Evolutionary conservation across 2,113 vertebrate genomes (phyloP), one percentile per base, ranked within the genome.

Genomic region (Carassius gibelio): DNA sequence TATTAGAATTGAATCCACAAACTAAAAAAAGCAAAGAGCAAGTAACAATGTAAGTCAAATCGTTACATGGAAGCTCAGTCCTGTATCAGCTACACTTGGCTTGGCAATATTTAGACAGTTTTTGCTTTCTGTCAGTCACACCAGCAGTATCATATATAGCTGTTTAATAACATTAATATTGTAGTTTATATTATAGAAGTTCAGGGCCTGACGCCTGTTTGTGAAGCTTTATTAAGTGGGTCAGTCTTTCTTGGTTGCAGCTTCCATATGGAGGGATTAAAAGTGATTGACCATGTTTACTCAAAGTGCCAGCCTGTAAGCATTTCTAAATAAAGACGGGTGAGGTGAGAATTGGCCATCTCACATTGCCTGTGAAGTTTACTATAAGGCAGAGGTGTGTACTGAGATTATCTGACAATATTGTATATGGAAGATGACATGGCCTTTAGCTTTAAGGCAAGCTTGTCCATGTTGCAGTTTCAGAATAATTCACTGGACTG

Each of bases 251-350:
- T 76, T 84, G 38, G 23, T 76, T 76, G 30, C 36, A 11, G 36
- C 23, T 19, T 75, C 23, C 72, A 50, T 66, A 36, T 59, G 36
- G 59, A 84, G 26, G 72, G 59, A 84, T 76, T 84, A 84, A 80
- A 80, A 42, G 42, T 66, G 82, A 84, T 64, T 48, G 38, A 21
- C 17, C 36, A 15, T 62, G 71, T n/a, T 75, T 57, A 75, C 50
- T 74, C 14, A 64, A 59, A 36, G 64, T 34, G 64, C 21, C 69
- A 30, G 69, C 21, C 34, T 74, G 13, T 61, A 36, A 64, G 8
- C 14, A 38, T 38, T 15, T 23, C 55, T 45, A 36, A 74, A 84
- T 62, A 76, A 64, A 64, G 42, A 64, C n/a, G 7, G 1, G 0
- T 45, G 81, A 61, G 38, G 21, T 59, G 36, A 45, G n/a, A 38